Percentiles rank a stretch among this genome's conserved stretches.
Conservation (phyloP, 2,113 vertebrate genomes). For the Amazona vittata region DNA sequence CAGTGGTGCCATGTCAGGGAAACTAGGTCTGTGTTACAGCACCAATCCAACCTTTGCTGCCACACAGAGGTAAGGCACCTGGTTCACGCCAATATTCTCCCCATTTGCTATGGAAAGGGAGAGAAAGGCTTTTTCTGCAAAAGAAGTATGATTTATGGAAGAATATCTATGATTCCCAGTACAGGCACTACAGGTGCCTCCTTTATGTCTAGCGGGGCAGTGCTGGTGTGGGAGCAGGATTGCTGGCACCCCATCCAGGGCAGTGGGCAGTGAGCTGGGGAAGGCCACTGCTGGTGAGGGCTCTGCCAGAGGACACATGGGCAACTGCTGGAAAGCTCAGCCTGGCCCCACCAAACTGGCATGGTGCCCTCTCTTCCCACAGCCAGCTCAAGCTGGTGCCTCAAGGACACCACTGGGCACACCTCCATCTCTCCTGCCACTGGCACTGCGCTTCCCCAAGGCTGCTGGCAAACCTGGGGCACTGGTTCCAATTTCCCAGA, state of each 20-base stretch:
- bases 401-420: background rate
- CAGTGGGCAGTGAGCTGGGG: background rate
- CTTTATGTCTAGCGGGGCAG: background rate
- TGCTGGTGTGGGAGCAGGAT: background rate
- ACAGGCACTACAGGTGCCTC: background rate
- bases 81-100: background rate
- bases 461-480: background rate
- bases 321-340: background rate
- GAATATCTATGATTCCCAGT: background rate
- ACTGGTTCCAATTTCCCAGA: background rate
- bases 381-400: background rate
- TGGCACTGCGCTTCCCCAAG: background rate
- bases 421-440: background rate
- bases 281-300: background rate
- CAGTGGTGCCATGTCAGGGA: background rate
- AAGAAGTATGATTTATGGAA: background rate
- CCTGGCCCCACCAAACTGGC: background rate
- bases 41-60: background rate
- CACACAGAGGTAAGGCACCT: background rate
- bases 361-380: background rate
- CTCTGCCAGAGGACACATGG: background rate
- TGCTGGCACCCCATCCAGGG: background rate
- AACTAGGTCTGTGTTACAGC: background rate
- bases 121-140: background rate
- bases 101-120: background rate